Evolutionary conservation across 2,113 vertebrate genomes (phyloP).

Genomic region (Hucho hucho): DNA sequence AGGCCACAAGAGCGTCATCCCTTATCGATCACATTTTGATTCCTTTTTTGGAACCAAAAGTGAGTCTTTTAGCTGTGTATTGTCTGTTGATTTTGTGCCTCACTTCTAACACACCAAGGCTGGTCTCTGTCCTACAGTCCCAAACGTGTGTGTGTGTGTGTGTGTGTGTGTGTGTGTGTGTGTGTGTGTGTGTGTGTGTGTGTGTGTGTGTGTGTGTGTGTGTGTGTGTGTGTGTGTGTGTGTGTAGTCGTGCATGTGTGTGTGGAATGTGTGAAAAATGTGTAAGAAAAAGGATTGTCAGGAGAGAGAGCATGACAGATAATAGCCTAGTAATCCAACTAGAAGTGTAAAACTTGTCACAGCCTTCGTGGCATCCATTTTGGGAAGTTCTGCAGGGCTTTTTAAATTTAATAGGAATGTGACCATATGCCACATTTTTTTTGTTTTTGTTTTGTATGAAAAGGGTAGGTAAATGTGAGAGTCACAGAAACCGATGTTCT

Average conservation of each 20-base stretch:
- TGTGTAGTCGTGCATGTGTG: conserved; percentile 24
- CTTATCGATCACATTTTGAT: conserved; percentile 47
- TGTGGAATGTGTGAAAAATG: conserved; percentile 34
- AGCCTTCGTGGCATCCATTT: conserved; percentile 8
- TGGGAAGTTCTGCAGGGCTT: conserved; percentile 17
- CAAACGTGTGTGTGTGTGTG: conserved; percentile 32
- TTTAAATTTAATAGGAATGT: conserved; percentile 48
- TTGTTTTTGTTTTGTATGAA: conserved; percentile 28
- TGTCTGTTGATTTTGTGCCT: conserved; percentile 68
- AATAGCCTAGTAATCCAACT: conserved; percentile 24
- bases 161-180: no score
- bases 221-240: not conserved
- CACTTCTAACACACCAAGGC: conserved; percentile 58
- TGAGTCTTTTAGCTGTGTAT: conserved; percentile 47
- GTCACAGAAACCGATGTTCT: conserved; percentile 25
- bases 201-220: conserved; percentile 36
- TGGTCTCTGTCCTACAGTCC: conserved; percentile 40
- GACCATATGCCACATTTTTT: conserved; percentile 47
- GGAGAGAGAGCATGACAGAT: conserved; percentile 3
- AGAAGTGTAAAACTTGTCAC: conserved; percentile 22
- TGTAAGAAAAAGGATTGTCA: not conserved
- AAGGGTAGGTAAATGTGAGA: conserved; percentile 11
- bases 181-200: conserved; percentile 21
- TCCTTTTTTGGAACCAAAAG: conserved; percentile 66
- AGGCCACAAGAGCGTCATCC: conserved; percentile 42